Conservation (phyloP, 2,113 vertebrate genomes). For the Boulengeromyrus knoepffleri region DNA sequence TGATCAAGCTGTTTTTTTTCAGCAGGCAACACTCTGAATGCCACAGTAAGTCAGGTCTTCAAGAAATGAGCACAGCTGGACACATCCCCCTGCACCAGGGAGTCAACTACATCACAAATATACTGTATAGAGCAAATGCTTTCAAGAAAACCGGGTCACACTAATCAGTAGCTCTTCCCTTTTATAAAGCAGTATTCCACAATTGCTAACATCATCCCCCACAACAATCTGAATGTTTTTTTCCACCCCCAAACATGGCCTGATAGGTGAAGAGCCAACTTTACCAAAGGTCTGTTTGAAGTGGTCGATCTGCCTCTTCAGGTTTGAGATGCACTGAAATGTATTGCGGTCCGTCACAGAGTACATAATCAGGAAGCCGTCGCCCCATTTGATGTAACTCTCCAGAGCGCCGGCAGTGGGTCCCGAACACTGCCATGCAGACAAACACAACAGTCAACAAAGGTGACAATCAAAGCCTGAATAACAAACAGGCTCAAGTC, state of each 20-base stretch:
- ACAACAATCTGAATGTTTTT: background rate
- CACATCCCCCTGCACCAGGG: background rate
- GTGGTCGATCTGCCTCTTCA: conserved; percentile 60
- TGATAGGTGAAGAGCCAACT: background rate
- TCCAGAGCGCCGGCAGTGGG: conserved; percentile 41
- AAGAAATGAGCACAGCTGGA: background rate
- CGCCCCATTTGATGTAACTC: conserved; percentile 58
- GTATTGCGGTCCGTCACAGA: conserved; percentile 57
- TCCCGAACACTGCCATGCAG: conserved; percentile 32
- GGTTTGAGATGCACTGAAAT: conserved; percentile 52
- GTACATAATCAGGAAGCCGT: conserved; percentile 63
- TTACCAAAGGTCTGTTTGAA: conserved; percentile 56
- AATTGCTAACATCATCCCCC: background rate
- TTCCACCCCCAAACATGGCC: background rate
- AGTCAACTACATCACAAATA: background rate
- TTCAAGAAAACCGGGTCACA: background rate
- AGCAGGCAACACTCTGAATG: background rate
- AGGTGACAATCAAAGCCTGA: background rate
- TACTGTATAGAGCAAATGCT: background rate
- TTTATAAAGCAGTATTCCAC: background rate
- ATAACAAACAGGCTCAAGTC: background rate
- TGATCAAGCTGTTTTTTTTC: background rate
- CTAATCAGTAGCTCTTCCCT: background rate
- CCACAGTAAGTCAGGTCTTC: background rate
- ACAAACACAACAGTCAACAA: background rate